Base-by-base conservation (phyloP, 2,113 vertebrate genomes). In the Mastomys natalensis region DNA sequence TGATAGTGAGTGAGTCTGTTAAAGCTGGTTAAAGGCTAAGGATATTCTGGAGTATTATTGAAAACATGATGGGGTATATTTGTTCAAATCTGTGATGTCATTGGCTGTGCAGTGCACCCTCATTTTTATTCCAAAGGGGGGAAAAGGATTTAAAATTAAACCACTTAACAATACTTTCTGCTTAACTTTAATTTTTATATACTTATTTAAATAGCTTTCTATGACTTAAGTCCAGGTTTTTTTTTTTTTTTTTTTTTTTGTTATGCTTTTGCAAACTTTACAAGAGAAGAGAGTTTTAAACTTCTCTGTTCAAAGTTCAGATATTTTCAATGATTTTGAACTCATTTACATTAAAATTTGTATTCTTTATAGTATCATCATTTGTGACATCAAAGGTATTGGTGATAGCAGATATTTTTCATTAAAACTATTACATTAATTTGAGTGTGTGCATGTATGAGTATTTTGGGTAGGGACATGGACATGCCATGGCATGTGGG, bases 161-260 rank as follows among this genome's bases (percentile, higher is more conserved):
- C 7, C 55, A 60, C 24, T 17, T 85, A 51, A 77, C 0, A 81
- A n/a, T 64, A 24, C 2, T 64, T 87, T 90, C 29, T 85, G 16
- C 45, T 70, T 13, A 91, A 64, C 11, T 73, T 15, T 58, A 87
- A 74, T 78, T 94, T 96, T 96, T 84, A 37, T 51, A 82, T 31
- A 1, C 10, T 68, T 45, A 78, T 19, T 66, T 29, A 87, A 94
- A 58, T 64, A 74, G 22, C 2, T 62, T 95, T 88, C 13, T 66
- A 53, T 68, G 31, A 73, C 31, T 80, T 68, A 95, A 37, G 87
- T 72, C 51, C 7, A 70, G 77, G 76, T 26, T 68, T 95, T 31
- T 58, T 81, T 55, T 24, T 76, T 26, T 68, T 95, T 31, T 58
- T 81, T 55, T 24, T 76, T 58, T 5, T 37, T n/a, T 43, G 58